Evolutionary conservation across 2,113 vertebrate species (phyloP), one percentile per base, ranked within the genome.

Genomic region (Tricholaema leucomelas): DNA sequence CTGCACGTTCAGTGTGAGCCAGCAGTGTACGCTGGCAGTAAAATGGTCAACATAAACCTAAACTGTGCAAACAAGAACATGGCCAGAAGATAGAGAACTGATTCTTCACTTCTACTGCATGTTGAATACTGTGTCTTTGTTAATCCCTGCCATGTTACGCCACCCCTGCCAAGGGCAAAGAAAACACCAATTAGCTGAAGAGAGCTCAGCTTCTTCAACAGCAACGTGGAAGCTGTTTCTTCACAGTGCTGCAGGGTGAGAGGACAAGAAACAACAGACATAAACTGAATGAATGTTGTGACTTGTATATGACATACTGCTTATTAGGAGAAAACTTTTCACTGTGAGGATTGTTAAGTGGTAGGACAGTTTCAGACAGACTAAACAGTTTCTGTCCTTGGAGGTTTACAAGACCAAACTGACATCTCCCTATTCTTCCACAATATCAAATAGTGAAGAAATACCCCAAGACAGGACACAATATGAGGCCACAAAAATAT

Each of bases 311-410:
- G 4, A 46, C 9, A 33, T 33, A 58, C 5, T n/a, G 10, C 4
- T 48, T 81, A 24, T 30, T 54, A 4, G 1, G 15, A 71, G 4
- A 88, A 78, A 70, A 0, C 0, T 6, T 80, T 70, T 55, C 54
- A 50, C 6, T 58, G 0, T 55, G 18, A 81, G 15, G 5, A 58
- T 7, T 46, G 12, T 36, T 13, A 78, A 71, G 18, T 0, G 0
- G 8, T 78, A 6, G 4, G 6, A 17, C 13, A 31, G 8, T 44
- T 84, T 91, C 7, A 36, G 27, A 64, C 6, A 66, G 4, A 35
- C 17, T 28, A 5, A 31, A 13, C 5, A n/a, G 10, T 35, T 65
- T 81, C 42, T n/a, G 33, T 50, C 21, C 16, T 55, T 50, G 28
- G 18, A 66, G 2, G 5, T 70, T 87, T 83, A 42, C 60, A 86